phyloP scores from a whole-genome alignment of 2,888 invertebrate genomes.

The Nasonovia ribisnigri region DNA sequence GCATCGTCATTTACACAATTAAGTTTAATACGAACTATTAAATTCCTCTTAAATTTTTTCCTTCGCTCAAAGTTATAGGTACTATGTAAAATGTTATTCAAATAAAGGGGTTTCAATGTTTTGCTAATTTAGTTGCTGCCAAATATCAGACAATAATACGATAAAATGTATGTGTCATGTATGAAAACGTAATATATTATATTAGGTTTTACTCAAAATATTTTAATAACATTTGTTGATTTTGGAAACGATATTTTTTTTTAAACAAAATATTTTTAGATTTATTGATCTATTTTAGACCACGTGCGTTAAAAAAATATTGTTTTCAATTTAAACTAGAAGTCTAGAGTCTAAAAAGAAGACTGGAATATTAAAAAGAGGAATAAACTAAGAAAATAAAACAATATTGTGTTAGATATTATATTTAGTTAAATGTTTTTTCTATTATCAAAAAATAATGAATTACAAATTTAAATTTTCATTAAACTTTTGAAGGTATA shows the following conservation, averaged over 20 bases:
- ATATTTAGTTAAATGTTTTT: background rate
- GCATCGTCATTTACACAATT: background rate
- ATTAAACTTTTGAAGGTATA: background rate
- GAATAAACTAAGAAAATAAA: background rate
- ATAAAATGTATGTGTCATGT: background rate
- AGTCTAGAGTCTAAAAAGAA: background rate
- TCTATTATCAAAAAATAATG: background rate
- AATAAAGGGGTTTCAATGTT: background rate
- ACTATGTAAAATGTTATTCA: background rate
- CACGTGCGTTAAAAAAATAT: constrained; percentile 7
- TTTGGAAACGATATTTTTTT: background rate
- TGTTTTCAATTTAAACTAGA: background rate
- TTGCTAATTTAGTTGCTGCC: background rate
- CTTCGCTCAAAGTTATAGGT: background rate
- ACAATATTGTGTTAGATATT: background rate
- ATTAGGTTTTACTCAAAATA: background rate
- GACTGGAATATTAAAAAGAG: background rate
- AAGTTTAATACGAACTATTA: background rate
- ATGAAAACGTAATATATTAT: background rate
- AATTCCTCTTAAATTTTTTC: background rate
- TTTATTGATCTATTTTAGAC: constrained; percentile 4
- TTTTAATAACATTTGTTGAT: background rate
- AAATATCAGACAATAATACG: background rate
- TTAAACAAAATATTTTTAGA: background rate
- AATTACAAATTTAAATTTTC: background rate